These are phyloP conservation scores for Xestia c-nigrum DNA, from an alignment of 2,888 invertebrate species.

Conservation along the genomic window DNA sequence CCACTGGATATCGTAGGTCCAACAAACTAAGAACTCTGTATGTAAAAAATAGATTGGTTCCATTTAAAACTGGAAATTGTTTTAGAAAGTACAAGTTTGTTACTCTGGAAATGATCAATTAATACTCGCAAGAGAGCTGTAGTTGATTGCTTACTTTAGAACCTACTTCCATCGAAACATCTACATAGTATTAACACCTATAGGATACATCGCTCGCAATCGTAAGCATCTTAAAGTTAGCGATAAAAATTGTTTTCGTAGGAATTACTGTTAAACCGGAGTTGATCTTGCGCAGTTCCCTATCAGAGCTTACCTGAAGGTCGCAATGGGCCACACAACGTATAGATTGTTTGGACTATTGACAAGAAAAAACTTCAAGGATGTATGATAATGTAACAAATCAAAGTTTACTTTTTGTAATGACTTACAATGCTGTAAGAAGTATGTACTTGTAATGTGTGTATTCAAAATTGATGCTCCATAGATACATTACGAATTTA, in stretches of 20 bases:
- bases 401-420: constrained; percentile 63
- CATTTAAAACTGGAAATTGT: constrained; percentile 50
- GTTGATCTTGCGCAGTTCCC: constrained; percentile 52
- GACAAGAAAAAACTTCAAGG: constrained; percentile 71
- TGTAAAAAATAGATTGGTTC: constrained; percentile 36
- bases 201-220: not conserved
- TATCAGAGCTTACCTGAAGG: constrained; percentile 68
- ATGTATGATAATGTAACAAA: constrained; percentile 66
- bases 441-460: constrained; percentile 16
- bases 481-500: not conserved
- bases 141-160: constrained; percentile 41
- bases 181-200: constrained; percentile 14
- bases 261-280: constrained; percentile 21
- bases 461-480: not conserved
- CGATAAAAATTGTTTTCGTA: constrained; percentile 19
- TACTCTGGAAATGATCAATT: constrained; percentile 52
- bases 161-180: constrained; percentile 15
- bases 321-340: constrained; percentile 63
- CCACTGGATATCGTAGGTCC: constrained; percentile 43
- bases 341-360: constrained; percentile 67
- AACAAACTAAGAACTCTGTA: constrained; percentile 30
- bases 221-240: constrained; percentile 21
- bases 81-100: constrained; percentile 59
- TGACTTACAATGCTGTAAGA: constrained; percentile 40
- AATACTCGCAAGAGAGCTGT: constrained; percentile 36